Evolutionary conservation across 2,888 invertebrate genomes (phyloP), one percentile per base, ranked within the genome.

Genomic region (Pedicia rivosa): DNA sequence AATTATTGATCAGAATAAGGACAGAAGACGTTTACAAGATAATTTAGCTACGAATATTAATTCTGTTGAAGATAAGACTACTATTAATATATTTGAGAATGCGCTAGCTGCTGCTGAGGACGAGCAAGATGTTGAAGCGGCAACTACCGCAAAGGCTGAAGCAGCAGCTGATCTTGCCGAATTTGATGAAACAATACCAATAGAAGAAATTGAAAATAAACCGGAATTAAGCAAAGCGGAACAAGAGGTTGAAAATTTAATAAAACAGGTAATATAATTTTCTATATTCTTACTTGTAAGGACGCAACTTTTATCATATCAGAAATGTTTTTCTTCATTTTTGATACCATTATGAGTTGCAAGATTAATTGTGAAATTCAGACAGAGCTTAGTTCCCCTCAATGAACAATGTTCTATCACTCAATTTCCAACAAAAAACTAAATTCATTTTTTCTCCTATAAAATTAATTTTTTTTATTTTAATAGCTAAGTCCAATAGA

Each of bases 81-180:
- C 72, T 0, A 59, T 75, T 37, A 72, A 74, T 14, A 74, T 70
- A 8, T 68, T 83, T 42, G 88, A 87, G 63, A 70, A 64, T 47
- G 92, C 91, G 31, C 66, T 95, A 43, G 86, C 88, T 16, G 81
- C 86, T 36, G 91, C 84, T 35, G 94, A 95, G 63, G 95, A 95
- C 62, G 94, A 91, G 56, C 81, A 82, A 40, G 95, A 95, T 64
- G 91, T 88, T 14, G 77, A 79, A 47, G 94, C 94, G 7, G 88
- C 91, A 2, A 74, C 72, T 50, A 82, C 78, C 1, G 91, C 91
- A 3, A 81, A 83, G 50, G 88, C 86, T 4, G 94, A 95, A 64
- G 84, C 78, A 26, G 78, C 79, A 43, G 82, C 82, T 10, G 88
- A 90, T 59, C 68, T 92, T 45, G 91, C 87, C 1, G 94, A 94